Conservation (phyloP, 2,888 invertebrate species). For the Acanthococcus lagerstroemiae region DNA sequence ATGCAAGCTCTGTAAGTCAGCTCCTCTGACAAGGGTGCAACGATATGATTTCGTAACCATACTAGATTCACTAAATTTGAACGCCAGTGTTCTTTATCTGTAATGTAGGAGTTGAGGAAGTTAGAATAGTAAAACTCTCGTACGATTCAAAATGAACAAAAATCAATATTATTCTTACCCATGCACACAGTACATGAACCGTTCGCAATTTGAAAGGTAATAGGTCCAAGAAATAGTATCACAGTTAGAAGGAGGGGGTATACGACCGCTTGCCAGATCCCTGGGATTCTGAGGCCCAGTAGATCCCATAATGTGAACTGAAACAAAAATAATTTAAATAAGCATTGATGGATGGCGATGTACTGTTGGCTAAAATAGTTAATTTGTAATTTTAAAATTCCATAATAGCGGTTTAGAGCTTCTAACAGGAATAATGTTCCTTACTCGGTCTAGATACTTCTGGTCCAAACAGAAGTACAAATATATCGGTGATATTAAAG, state of each 20-base stretch:
- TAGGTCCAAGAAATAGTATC: constrained; percentile 72
- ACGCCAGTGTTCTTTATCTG: constrained; percentile 64
- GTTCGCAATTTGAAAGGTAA: constrained; percentile 44
- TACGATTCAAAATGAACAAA: background rate
- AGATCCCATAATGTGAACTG: constrained; percentile 56
- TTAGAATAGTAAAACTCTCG: background rate
- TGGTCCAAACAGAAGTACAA: constrained; percentile 61
- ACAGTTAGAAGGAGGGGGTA: constrained; percentile 69
- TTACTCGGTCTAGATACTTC: constrained; percentile 50
- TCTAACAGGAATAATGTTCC: constrained; percentile 22
- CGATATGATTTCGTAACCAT: constrained; percentile 80
- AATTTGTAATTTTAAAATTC: too few relatives aligned
- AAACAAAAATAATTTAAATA: constrained; percentile 36
- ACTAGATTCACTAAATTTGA: constrained; percentile 60
- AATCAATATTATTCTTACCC: background rate
- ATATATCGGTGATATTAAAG: constrained; percentile 67
- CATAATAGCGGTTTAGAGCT: too few relatives aligned
- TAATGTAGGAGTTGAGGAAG: too few relatives aligned
- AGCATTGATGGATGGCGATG: background rate
- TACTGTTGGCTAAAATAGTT: too few relatives aligned
- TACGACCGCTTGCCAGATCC: constrained; percentile 60
- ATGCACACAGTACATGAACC: constrained; percentile 40
- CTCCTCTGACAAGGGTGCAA: constrained; percentile 90
- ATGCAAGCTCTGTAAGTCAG: constrained; percentile 92
- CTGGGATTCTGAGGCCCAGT: constrained; percentile 64